phyloP scores from a whole-genome alignment of 2,797 vertebrate genomes.

The Ctenochaetus hawaiiensis region DNA sequence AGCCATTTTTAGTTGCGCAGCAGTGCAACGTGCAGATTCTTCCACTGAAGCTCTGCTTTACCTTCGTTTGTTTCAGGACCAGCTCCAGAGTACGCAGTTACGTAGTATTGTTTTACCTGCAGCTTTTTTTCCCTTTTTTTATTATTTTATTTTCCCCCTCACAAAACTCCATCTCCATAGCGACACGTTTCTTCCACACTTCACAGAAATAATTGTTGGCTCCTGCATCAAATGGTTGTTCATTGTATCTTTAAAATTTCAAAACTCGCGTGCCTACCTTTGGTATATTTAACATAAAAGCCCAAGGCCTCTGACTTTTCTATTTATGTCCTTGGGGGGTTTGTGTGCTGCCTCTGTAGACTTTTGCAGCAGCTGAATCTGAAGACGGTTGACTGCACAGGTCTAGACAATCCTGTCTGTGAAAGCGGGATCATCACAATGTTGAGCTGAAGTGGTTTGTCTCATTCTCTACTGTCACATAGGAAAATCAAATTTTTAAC shows the following conservation, averaged over 20 bases:
- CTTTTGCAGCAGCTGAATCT: constrained; percentile 2
- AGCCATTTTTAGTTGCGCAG: constrained; percentile 45
- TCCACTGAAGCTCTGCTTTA: constrained; percentile 33
- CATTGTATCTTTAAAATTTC: constrained; percentile 68
- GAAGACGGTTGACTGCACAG: constrained; percentile 15
- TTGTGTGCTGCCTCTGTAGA: neutral
- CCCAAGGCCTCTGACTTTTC: constrained; percentile 49
- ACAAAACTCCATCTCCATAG: constrained; percentile 61
- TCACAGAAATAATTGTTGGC: constrained; percentile 48
- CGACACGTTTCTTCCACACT: constrained; percentile 41
- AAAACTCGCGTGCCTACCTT: constrained; percentile 49
- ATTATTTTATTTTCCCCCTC: neutral
- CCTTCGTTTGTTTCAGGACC: constrained; percentile 1
- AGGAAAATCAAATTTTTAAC: neutral
- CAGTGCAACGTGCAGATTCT: constrained; percentile 33
- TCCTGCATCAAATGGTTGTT: constrained; percentile 65
- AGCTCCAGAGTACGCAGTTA: constrained; percentile 30
- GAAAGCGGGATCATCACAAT: constrained; percentile 16
- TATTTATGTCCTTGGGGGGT: constrained; percentile 54
- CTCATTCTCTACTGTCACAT: neutral
- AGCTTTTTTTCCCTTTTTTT: constrained; percentile 3
- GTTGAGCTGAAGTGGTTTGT: constrained; percentile 2
- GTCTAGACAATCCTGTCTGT: constrained; percentile 3
- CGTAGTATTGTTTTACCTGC: constrained; percentile 52
- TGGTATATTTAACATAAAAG: constrained; percentile 66